Conservation (phyloP, 1,140 invertebrate genomes). For the Anoplolepis gracilipes region DNA sequence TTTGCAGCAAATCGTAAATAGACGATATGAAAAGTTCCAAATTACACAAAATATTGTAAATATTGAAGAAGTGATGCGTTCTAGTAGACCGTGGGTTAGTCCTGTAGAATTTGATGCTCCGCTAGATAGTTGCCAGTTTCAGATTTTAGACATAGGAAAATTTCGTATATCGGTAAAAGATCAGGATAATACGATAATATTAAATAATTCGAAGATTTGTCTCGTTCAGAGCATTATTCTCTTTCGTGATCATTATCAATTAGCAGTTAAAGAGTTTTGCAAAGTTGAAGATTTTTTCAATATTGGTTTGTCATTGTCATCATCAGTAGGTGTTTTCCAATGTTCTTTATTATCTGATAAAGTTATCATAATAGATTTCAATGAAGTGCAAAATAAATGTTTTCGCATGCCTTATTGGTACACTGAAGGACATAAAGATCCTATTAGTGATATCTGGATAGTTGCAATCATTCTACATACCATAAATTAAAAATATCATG, state of each 20-base stretch:
- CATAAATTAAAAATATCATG: neutral
- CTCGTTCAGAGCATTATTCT: slow-evolving; percentile 10
- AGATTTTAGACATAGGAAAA: slow-evolving; percentile 20
- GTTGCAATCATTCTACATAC: slow-evolving; percentile 12
- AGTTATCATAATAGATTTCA: neutral
- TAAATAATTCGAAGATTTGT: slow-evolving; percentile 1
- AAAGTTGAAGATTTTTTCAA: slow-evolving; percentile 20
- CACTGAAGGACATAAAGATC: neutral
- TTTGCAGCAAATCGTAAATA: slow-evolving; percentile 4
- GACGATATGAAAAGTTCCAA: neutral
- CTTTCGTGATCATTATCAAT: slow-evolving; percentile 9
- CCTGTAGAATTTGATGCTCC: neutral
- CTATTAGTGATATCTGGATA: neutral
- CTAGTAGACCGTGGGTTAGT: slow-evolving; percentile 1
- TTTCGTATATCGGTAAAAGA: slow-evolving; percentile 21
- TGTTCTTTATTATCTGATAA: slow-evolving; percentile 5
- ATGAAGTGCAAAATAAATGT: slow-evolving; percentile 3
- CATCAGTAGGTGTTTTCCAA: neutral
- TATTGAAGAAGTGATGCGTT: neutral
- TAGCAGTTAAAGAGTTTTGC: slow-evolving; percentile 20
- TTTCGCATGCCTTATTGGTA: slow-evolving; percentile 11
- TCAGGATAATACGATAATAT: slow-evolving; percentile 15
- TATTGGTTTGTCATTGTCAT: neutral
- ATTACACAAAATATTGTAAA: neutral
- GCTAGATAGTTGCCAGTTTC: slow-evolving; percentile 9